These are phyloP conservation scores for Drosophila pachea DNA, from an alignment of 1,140 invertebrate genomes.

Conservation along the genomic window DNA sequence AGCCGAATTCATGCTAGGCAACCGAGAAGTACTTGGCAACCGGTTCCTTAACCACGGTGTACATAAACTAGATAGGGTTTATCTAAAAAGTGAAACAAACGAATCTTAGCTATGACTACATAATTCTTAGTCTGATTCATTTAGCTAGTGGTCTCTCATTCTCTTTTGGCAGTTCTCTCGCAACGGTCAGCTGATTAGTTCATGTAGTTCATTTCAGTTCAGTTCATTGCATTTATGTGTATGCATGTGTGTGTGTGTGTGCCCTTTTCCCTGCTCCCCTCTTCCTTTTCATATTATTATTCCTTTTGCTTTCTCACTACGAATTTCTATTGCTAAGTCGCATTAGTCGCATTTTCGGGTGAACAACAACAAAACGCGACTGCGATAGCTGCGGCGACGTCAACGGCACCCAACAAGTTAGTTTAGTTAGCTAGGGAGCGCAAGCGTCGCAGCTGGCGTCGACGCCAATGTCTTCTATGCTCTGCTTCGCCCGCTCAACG, in stretches of 20 bases:
- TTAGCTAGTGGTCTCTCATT: too few relatives aligned
- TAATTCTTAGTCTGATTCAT: too few relatives aligned
- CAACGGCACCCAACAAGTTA: slow-evolving; percentile 55
- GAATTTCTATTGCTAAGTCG: slow-evolving; percentile 45
- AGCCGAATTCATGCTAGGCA: slow-evolving; percentile 6
- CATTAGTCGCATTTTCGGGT: slow-evolving; percentile 62
- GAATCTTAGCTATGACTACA: background rate
- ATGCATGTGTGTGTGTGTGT: background rate
- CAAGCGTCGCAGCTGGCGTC: slow-evolving; percentile 29
- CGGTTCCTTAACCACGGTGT: slow-evolving; percentile 23
- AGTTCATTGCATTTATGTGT: background rate
- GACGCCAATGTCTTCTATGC: slow-evolving; percentile 36
- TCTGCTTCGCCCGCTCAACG: slow-evolving; percentile 37
- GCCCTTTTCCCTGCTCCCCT: background rate
- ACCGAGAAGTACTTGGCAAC: slow-evolving; percentile 29
- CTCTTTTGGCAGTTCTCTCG: background rate
- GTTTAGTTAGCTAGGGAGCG: slow-evolving; percentile 10
- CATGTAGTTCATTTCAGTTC: background rate
- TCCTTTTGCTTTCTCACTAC: slow-evolving; percentile 23
- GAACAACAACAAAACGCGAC: slow-evolving; percentile 15
- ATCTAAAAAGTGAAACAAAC: background rate
- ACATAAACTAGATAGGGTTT: slow-evolving; percentile 10
- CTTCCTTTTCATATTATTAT: slow-evolving; percentile 5
- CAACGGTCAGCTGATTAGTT: background rate
- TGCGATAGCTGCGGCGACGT: slow-evolving; percentile 1